Base-by-base conservation (phyloP, 2,888 invertebrate genomes). In the Dicyrtoma fusca region DNA sequence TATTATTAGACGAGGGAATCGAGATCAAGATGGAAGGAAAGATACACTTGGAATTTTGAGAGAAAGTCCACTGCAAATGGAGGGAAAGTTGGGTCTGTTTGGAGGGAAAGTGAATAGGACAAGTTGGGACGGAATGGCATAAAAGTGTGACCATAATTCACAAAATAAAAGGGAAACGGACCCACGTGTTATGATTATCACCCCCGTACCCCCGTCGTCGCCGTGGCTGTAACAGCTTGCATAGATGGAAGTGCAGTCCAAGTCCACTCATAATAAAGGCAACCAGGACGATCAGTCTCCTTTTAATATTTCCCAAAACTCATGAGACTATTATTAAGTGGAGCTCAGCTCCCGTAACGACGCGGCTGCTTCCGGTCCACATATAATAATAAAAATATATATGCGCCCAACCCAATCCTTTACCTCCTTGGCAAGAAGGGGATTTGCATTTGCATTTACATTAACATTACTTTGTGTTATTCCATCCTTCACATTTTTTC, bases 121-220 rank as follows among this genome's bases (percentile, higher is more conserved):
- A n/a, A n/a, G n/a, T n/a, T n/a, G n/a, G 10, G 45, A 4, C 21
- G 44, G 13, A 19, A 51, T 51, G 53, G 26, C 25, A 10, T 47
- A 64, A 49, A 64, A 49, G 51, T 34, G 21, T 25, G 23, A 21
- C n/a, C 66, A 51, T 68, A 68, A 68, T 44, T 68, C 66, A 55
- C 11, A 21, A 44, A 45, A 68, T 68, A 68, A 68, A 68, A 57
- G 57, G 68, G 25, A 57, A 26, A 47, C 45, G 57, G 59, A 55
- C 26, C 55, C 68, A 68, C 68, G 68, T 68, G 68, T 68, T 68
- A 68, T 68, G 68, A 68, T 68, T 68, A 68, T 68, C 68, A 68
- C 68, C 55, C 61, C 34, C 34, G 34, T 34, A 5, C 34, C 34
- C 34, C 34, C 34, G 34, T 14, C 8, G n/a, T 59, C n/a, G 13